Evolutionary conservation across 2,797 vertebrate genomes (phyloP).

Genomic region (Tolypeutes matacus): DNA sequence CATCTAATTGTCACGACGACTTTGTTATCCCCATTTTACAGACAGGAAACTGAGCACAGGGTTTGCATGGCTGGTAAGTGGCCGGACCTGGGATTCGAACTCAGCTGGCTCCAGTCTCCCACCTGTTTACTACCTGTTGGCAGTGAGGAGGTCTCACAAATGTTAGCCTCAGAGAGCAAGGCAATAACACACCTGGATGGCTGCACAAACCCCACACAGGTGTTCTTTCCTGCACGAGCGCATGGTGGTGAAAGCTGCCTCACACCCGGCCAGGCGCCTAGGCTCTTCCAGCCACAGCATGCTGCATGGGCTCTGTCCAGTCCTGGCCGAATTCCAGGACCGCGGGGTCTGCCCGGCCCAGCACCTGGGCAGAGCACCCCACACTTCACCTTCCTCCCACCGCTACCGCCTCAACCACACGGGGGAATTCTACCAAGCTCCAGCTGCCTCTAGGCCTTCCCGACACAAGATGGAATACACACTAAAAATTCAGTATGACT

Average conservation of each 20-base stretch:
- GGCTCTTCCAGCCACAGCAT: too few relatives aligned
- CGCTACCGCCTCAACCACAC: neutral
- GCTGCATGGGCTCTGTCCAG: neutral
- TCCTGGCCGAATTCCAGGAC: neutral
- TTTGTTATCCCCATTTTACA: neutral
- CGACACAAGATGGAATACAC: neutral
- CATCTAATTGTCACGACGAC: neutral
- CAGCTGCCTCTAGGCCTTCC: neutral
- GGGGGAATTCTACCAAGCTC: neutral
- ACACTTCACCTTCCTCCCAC: rapidly evolving
- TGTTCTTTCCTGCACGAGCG: neutral
- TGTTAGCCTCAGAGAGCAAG: neutral
- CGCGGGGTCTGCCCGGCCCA: neutral
- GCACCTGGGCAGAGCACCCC: neutral
- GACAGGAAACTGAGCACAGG: neutral
- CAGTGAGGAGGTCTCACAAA: neutral
- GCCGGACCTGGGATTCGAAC: neutral
- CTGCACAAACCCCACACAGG: neutral
- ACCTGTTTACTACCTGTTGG: neutral
- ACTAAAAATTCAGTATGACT: neutral
- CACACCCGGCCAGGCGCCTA: too few relatives aligned
- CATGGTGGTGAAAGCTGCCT: neutral
- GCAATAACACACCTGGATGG: neutral
- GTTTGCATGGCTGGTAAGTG: neutral
- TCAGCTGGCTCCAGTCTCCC: neutral